Evolutionary conservation across 2,113 vertebrate genomes (phyloP).

Genomic region (Stigmatopora nigra): DNA sequence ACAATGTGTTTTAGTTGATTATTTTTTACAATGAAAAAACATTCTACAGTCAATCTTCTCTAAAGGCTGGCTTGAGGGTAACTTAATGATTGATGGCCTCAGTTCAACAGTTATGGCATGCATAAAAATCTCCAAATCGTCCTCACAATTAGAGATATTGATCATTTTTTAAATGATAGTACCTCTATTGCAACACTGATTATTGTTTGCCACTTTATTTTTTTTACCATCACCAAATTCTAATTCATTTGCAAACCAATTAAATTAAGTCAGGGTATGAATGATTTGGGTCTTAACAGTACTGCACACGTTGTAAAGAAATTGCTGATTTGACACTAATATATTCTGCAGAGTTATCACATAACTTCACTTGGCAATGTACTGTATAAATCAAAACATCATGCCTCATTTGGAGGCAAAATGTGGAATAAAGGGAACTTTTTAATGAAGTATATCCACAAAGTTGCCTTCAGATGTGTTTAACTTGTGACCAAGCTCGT

Average conservation of each 20-base stretch:
- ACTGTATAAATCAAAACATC: neutral
- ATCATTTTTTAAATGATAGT: neutral
- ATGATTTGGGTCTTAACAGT: neutral
- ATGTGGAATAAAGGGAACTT: neutral
- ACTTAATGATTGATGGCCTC: neutral
- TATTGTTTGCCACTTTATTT: neutral
- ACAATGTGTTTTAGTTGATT: neutral
- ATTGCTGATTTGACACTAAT: neutral
- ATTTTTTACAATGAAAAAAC: conserved; percentile 27
- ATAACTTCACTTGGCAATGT: neutral
- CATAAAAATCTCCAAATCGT: neutral
- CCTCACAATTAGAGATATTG: neutral
- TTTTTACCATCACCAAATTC: neutral
- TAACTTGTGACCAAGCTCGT: too few relatives aligned
- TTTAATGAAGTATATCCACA: too few relatives aligned
- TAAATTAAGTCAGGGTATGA: neutral
- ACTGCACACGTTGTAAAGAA: neutral
- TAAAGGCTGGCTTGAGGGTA: neutral
- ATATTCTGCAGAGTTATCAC: neutral
- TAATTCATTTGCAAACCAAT: neutral
- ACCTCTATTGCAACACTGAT: neutral
- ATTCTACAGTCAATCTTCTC: neutral
- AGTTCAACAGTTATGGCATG: neutral
- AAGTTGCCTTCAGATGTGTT: too few relatives aligned
- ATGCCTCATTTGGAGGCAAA: neutral